These are phyloP conservation scores for Megalonaias nervosa DNA, from an alignment of 1,140 invertebrate species.

Conservation along the genomic window DNA sequence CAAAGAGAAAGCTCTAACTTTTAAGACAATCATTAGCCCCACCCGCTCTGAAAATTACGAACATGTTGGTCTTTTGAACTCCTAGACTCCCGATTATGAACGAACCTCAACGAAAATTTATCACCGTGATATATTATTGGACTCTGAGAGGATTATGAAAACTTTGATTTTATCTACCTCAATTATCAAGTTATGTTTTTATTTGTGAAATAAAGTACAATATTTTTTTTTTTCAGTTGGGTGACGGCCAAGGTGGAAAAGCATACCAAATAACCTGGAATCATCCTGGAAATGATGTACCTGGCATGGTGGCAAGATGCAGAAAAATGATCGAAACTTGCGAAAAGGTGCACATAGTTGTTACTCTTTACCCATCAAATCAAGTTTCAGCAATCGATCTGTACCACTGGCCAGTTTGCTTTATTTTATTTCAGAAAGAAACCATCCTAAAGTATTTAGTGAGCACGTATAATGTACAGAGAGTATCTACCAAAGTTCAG, in stretches of 20 bases:
- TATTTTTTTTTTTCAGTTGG: conserved; percentile 12
- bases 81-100: too few relatives aligned
- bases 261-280: conserved; percentile 44
- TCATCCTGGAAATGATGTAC: conserved; percentile 55
- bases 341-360: conserved; percentile 38
- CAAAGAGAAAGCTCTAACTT: too few relatives aligned
- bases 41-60: too few relatives aligned
- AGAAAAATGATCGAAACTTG: conserved; percentile 49
- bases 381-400: neutral
- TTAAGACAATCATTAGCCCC: too few relatives aligned
- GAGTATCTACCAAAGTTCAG: neutral
- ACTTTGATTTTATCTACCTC: too few relatives aligned
- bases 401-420: neutral
- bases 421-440: neutral
- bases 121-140: too few relatives aligned
- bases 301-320: conserved; percentile 48
- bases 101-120: too few relatives aligned
- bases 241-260: conserved; percentile 32
- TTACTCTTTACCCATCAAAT: neutral
- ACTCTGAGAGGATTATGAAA: too few relatives aligned
- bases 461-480: neutral
- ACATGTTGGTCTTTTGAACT: too few relatives aligned
- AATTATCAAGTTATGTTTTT: too few relatives aligned
- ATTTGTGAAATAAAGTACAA: neutral
- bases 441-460: neutral